Evolutionary conservation across 2,797 vertebrate species (phyloP).

Genomic region (Girardinus metallicus): DNA sequence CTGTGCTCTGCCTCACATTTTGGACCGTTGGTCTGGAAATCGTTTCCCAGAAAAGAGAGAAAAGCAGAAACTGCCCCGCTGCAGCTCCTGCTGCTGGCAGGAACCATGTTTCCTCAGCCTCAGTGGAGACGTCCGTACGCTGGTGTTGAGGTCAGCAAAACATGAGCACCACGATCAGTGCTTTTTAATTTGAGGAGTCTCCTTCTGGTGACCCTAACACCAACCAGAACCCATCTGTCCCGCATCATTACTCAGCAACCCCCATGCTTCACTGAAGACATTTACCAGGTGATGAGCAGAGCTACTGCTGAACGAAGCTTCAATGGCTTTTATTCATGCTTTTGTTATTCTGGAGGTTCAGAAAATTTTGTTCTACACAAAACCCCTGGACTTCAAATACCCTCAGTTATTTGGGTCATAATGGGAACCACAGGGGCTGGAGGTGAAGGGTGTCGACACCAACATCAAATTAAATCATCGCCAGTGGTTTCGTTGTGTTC

Average conservation of each 20-base stretch:
- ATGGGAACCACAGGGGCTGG: neutral
- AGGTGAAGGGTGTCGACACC: neutral
- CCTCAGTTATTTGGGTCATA: neutral
- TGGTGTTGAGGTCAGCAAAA: neutral
- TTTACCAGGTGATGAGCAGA: neutral
- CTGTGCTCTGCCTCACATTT: neutral
- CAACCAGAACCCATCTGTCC: neutral
- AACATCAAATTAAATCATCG: conserved; percentile 11
- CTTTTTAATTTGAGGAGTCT: neutral
- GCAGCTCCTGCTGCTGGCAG: neutral
- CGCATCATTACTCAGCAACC: neutral
- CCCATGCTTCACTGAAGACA: neutral
- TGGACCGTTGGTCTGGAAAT: neutral
- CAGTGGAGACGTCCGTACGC: neutral
- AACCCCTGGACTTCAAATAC: neutral
- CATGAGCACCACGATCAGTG: neutral
- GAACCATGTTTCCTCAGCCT: neutral
- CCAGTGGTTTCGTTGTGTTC: neutral
- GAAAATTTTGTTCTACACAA: neutral
- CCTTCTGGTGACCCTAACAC: neutral
- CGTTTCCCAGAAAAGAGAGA: neutral
- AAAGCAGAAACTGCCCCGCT: neutral
- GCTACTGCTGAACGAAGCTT: neutral
- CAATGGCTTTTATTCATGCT: neutral
- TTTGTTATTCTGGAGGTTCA: neutral